Conservation (phyloP, 2,113 vertebrate genomes). For the Myxocyprinus asiaticus region DNA sequence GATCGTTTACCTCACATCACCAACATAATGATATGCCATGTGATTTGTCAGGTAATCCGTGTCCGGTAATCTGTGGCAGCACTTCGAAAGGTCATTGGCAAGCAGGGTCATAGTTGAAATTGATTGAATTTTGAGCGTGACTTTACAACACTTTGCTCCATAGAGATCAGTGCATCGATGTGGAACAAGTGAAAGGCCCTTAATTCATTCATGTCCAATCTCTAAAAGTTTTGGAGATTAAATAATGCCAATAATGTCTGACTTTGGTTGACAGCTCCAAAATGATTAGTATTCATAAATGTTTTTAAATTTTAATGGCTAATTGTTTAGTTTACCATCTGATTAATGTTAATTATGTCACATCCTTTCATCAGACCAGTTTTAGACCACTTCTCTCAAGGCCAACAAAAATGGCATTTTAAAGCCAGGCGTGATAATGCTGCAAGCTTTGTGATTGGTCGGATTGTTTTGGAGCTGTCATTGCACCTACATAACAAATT, state of each 20-base stretch:
- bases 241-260: not conserved
- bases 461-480: constrained; percentile 16
- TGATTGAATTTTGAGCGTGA: not conserved
- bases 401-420: not conserved
- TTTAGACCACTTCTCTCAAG: too few relatives aligned
- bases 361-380: not conserved
- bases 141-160: not conserved
- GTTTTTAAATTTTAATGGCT: constrained; percentile 13
- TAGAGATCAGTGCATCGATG: not conserved
- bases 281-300: constrained; percentile 18
- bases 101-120: not conserved
- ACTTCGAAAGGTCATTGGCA: not conserved
- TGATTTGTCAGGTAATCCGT: not conserved
- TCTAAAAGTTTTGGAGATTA: not conserved
- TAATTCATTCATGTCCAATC: not conserved
- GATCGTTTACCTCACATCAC: not conserved
- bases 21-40: not conserved
- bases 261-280: constrained; percentile 21
- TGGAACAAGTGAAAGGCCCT: not conserved
- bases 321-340: constrained; percentile 31
- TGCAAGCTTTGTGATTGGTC: not conserved
- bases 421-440: constrained; percentile 21
- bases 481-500: not conserved
- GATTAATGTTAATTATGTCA: constrained; percentile 17
- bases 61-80: not conserved